Percentiles rank a stretch among this genome's conserved stretches.
These are phyloP conservation scores for Eupeodes luniger DNA, from an alignment of 2,888 invertebrate species.

Conservation along the genomic window DNA sequence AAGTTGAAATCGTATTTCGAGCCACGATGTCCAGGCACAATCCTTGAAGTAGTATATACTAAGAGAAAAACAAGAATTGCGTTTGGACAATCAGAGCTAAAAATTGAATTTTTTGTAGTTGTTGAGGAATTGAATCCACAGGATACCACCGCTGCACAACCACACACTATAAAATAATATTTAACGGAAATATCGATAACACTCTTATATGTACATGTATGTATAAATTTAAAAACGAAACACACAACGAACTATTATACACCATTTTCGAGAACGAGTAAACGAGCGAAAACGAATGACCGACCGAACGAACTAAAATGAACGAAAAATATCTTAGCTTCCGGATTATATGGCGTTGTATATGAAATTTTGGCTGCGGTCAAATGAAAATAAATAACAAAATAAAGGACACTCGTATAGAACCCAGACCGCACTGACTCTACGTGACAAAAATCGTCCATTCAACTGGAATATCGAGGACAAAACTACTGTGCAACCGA, in stretches of 20 bases:
- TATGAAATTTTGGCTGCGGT: constrained; percentile 55
- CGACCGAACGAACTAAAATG: constrained; percentile 7
- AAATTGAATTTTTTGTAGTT: constrained; percentile 81
- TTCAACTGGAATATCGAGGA: constrained; percentile 71
- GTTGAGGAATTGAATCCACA: constrained; percentile 33
- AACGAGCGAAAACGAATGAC: constrained; percentile 27
- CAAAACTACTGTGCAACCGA: constrained; percentile 36
- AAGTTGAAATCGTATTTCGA: constrained; percentile 83
- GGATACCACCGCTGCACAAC: constrained; percentile 36
- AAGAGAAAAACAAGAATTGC: constrained; percentile 84
- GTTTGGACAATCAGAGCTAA: constrained; percentile 85
- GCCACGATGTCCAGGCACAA: constrained; percentile 85
- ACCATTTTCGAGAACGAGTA: background rate
- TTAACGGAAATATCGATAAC: constrained; percentile 41
- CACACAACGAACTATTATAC: constrained; percentile 1
- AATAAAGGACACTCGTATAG: constrained; percentile 51
- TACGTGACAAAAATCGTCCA: constrained; percentile 73
- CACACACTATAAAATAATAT: constrained; percentile 32
- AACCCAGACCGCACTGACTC: constrained; percentile 26
- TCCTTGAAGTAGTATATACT: constrained; percentile 82
- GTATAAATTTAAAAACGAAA: constrained; percentile 17
- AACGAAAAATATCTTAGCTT: constrained; percentile 55
- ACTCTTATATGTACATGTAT: constrained; percentile 4
- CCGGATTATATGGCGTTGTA: constrained; percentile 39
- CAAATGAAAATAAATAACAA: constrained; percentile 50